phyloP scores from a whole-genome alignment of 2,888 invertebrate genomes.

The Oscheius sp. region DNA sequence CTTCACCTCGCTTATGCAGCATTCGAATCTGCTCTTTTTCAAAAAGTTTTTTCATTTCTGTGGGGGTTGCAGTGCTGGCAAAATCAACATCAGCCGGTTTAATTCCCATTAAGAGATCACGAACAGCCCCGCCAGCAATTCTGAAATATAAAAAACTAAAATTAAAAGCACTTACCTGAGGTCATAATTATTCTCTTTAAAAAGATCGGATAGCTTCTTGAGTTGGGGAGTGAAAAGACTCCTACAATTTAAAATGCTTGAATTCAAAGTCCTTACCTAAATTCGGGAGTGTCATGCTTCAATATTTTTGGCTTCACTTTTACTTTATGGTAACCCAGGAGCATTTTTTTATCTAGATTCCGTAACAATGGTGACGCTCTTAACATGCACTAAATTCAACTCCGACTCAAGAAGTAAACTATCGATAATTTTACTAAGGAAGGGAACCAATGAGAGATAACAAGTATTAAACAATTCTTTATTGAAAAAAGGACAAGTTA shows the following conservation, averaged over 20 bases:
- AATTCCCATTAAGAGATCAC: conserved; percentile 74
- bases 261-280: background rate
- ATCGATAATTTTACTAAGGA: too few relatives aligned
- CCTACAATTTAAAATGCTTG: conserved; percentile 66
- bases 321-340: too few relatives aligned
- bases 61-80: conserved; percentile 94
- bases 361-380: too few relatives aligned
- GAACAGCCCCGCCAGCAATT: conserved; percentile 95
- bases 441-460: too few relatives aligned
- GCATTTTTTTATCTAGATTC: too few relatives aligned
- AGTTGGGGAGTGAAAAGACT: conserved; percentile 86
- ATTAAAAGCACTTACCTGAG: conserved; percentile 75
- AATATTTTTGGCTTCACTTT: conserved; percentile 1
- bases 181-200: conserved; percentile 78
- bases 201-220: conserved; percentile 78
- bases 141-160: conserved; percentile 34
- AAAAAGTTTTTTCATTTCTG: conserved; percentile 84
- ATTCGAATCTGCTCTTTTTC: conserved; percentile 78
- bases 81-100: conserved; percentile 92
- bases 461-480: too few relatives aligned
- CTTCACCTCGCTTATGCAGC: conserved; percentile 88
- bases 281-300: conserved; percentile 26
- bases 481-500: too few relatives aligned
- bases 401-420: too few relatives aligned
- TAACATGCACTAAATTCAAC: too few relatives aligned